Base-by-base conservation (phyloP, 2,113 vertebrate genomes). In the Cariama cristata region DNA sequence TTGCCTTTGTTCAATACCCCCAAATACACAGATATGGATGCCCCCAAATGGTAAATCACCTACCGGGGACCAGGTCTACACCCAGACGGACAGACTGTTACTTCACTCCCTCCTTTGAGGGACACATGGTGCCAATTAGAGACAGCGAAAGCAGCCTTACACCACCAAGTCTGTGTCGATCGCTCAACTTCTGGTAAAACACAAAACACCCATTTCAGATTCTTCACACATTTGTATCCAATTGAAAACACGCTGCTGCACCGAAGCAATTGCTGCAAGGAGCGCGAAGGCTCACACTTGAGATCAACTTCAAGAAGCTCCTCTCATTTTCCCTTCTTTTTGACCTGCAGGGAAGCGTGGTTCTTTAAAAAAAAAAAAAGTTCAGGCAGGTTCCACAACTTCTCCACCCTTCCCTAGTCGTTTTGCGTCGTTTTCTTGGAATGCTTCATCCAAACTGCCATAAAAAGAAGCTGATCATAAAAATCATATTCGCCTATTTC, bases 21-120 rank as follows among this genome's bases (percentile, higher is more conserved):
- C 32, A 27, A 38, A 19, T 0, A 47, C 13, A 10, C 14, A 1
- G 0, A 9, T 5, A 23, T 0, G 8, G 75, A 38, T 77, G 79
- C 6, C 35, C 90, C 59, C 4, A 2, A n/a, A 14, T 0, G 17
- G 33, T 4, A 1, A 8, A 28, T 6, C 52, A 7, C 10, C 56
- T 28, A 4, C 55, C 7, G 1, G 56, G 21, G 64, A 22, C n/a
- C 24, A 9, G 72, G 18, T 17, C n/a, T 13, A 0, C 44, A 24
- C 5, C 55, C 8, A 10, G 20, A 16, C 72, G 11, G 83, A 3
- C 2, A 40, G 68, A 5, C 67, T 62, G 35, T 1, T 50, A 5
- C 49, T 67, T 6, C 84, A 42, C 4, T 27, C 47, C 69, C 76
- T 62, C n/a, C 82, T 74, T 8, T 5, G 76, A 85, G 82, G 83